A percentile compares a stretch with the other conserved stretches of the same genome.
Evolutionary conservation across 2,888 invertebrate genomes (phyloP).

Genomic region (Bhutanitis thaidina): DNA sequence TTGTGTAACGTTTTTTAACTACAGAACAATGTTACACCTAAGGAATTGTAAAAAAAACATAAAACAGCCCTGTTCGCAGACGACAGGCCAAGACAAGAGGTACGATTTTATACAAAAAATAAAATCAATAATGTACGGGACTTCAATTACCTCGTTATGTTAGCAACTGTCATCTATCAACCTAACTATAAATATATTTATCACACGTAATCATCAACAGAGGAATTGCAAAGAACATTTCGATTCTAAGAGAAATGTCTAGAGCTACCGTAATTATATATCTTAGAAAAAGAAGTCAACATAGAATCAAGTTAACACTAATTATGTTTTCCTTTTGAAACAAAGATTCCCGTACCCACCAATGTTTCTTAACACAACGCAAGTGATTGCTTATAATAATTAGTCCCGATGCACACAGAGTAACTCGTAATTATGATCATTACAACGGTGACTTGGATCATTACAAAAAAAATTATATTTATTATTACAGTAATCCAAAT

Average conservation of each 20-base stretch:
- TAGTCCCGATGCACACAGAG: slow-evolving; percentile 57
- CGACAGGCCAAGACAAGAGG: slow-evolving; percentile 79
- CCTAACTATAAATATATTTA: slow-evolving; percentile 62
- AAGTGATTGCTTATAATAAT: slow-evolving; percentile 39
- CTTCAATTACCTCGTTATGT: slow-evolving; percentile 60
- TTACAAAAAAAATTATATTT: slow-evolving; percentile 57
- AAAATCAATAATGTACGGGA: slow-evolving; percentile 74
- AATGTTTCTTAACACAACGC: slow-evolving; percentile 58
- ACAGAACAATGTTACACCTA: slow-evolving; percentile 59
- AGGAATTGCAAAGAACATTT: slow-evolving; percentile 37
- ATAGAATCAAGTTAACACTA: slow-evolving; percentile 45
- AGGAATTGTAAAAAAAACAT: slow-evolving; percentile 54
- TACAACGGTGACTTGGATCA: slow-evolving; percentile 17
- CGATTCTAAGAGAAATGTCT: slow-evolving; percentile 22
- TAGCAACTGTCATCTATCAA: slow-evolving; percentile 72
- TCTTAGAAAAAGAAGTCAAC: slow-evolving; percentile 20
- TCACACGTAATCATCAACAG: slow-evolving; percentile 63
- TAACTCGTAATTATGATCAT: slow-evolving; percentile 33
- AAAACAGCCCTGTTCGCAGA: slow-evolving; percentile 68
- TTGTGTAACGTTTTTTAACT: slow-evolving; percentile 32
- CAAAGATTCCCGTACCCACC: slow-evolving; percentile 78
- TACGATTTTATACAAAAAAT: slow-evolving; percentile 78
- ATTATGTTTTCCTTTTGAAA: slow-evolving; percentile 74
- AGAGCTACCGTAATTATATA: slow-evolving; percentile 26
- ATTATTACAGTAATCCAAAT: slow-evolving; percentile 59